Conservation (phyloP, 2,797 vertebrate genomes). For the Denticeps clupeoides region DNA sequence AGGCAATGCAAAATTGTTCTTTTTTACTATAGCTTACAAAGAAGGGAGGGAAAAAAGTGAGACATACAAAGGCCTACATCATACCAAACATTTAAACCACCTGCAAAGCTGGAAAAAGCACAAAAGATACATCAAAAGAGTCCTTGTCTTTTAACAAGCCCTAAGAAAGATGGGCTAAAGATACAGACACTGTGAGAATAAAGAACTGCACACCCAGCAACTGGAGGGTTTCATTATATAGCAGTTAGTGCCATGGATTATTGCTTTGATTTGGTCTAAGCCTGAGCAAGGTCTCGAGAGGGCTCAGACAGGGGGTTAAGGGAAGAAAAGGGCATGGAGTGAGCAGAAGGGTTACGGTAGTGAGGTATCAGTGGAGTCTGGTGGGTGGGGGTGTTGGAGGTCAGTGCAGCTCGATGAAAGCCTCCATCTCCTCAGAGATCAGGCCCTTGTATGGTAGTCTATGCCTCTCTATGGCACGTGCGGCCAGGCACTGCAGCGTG, state of each 20-base stretch:
- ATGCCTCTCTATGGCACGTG: constrained; percentile 81
- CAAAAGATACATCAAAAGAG: constrained; percentile 23
- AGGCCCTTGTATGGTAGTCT: constrained; percentile 89
- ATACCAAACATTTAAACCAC: constrained; percentile 17
- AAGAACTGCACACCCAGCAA: constrained; percentile 17
- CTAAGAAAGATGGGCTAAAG: constrained; percentile 1
- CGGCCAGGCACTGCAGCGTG: constrained; percentile 93
- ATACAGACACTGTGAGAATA: constrained; percentile 7
- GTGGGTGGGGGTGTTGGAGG: constrained; percentile 15
- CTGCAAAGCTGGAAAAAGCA: constrained; percentile 26
- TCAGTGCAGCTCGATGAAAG: constrained; percentile 92
- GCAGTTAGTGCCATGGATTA: constrained; percentile 32
- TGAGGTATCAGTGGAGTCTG: neutral
- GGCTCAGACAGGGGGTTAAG: constrained; percentile 4
- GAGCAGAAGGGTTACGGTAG: neutral
- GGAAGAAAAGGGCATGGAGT: neutral
- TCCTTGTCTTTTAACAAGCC: constrained; percentile 12
- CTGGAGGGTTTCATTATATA: constrained; percentile 17
- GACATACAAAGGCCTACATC: constrained; percentile 22
- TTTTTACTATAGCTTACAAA: constrained; percentile 7
- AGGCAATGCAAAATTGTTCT: constrained; percentile 22
- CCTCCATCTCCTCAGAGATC: constrained; percentile 89
- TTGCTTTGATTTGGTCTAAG: constrained; percentile 49
- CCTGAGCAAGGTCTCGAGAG: constrained; percentile 9
- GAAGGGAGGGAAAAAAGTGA: neutral